Base-by-base conservation (phyloP, 2,888 invertebrate genomes). In the Tuberolachnus salignus region DNA sequence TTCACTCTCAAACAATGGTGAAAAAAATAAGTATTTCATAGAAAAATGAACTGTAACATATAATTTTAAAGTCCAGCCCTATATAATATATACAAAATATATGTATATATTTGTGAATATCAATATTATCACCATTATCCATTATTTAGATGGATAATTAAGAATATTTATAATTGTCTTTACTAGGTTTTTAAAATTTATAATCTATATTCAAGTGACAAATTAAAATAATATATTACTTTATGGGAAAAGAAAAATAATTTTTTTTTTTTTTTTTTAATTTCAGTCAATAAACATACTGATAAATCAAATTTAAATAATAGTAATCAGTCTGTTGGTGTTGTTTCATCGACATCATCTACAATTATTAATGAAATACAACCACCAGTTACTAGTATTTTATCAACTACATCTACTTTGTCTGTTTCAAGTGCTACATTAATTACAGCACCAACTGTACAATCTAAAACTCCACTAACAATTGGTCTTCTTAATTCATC, bases 311-410 rank as follows among this genome's bases (percentile, higher is more conserved):
- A 67, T 26, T n/a, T 9, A 23, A 66, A 26, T 14, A 10, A 59
- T 59, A 14, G 19, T 21, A 69, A 19, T 3, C 44, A 71, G 2
- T 26, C 26, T 49, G n/a, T 26, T 49, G 46, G 26, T 71, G 46
- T n/a, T 46, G 46, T 8, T 46, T 14, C 59, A 49, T 46, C 19
- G 9, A 14, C 26, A 59, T 3, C n/a, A 46, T 23, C 71, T 23
- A 71, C 16, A 46, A 13, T n/a, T n/a, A 34, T 34, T 46, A 59
- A 71, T 59, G 71, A 26, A 71, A 26, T n/a, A 59, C 57, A 46
- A 13, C 23, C 57, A 59, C 0, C 11, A 16, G 23, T 57, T 11
- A 70, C 71, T 46, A 59, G 23, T 71, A 19, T n/a, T 46, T 23
- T 14, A n/a, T 23, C 55, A 6, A 57, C 1, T 57, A 44, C 19